phyloP scores from a whole-genome alignment of 2,797 vertebrate genomes.

The Girardinus metallicus region DNA sequence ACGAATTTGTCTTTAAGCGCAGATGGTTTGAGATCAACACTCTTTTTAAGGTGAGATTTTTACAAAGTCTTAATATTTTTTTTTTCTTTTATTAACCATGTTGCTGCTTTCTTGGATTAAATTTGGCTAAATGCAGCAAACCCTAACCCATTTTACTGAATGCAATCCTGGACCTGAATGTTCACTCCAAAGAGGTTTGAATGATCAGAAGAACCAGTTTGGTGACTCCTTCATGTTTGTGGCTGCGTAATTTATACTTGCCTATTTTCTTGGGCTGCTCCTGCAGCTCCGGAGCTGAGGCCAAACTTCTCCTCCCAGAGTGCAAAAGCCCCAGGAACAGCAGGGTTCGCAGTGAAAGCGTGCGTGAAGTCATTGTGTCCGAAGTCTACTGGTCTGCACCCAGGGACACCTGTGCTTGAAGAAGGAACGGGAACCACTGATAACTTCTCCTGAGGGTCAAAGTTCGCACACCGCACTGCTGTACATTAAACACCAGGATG shows the following conservation, averaged over 20 bases:
- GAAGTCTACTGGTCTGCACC: constrained; percentile 23
- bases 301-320: constrained; percentile 63
- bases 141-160: too few species aligned
- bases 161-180: not conserved
- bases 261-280: constrained; percentile 80
- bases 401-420: constrained; percentile 47
- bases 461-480: constrained; percentile 29
- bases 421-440: not conserved
- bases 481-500: not conserved
- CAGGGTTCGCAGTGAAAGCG: constrained; percentile 64
- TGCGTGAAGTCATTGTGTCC: constrained; percentile 62
- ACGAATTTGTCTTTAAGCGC: too few species aligned
- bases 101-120: too few species aligned
- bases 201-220: not conserved
- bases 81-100: too few species aligned
- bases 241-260: constrained; percentile 31
- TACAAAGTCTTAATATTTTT: too few species aligned
- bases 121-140: too few species aligned
- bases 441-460: constrained; percentile 38
- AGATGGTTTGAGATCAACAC: too few species aligned
- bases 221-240: not conserved
- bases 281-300: constrained; percentile 66
- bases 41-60: too few species aligned
- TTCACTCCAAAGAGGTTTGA: not conserved
- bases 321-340: constrained; percentile 77